A percentile compares a stretch with the other conserved stretches of the same genome.
phyloP scores from a whole-genome alignment of 2,797 vertebrate genomes.

The Sternarchorhynchus goeldii region DNA sequence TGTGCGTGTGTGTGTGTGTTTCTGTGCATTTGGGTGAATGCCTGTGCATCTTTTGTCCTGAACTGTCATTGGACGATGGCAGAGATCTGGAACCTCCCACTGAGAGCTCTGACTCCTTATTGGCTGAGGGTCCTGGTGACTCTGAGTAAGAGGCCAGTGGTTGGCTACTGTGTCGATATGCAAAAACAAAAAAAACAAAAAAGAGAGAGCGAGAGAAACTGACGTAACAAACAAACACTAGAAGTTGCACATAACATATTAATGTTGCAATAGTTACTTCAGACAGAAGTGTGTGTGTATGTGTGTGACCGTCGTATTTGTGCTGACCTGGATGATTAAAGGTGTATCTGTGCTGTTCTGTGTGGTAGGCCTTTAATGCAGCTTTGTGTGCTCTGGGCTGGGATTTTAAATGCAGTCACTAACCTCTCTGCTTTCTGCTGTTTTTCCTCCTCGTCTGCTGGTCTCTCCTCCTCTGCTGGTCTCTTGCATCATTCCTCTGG shows the following conservation, averaged over 20 bases:
- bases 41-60: slow-evolving; percentile 64
- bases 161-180: slow-evolving; percentile 61
- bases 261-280: slow-evolving; percentile 19
- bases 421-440: slow-evolving; percentile 65
- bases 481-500: slow-evolving; percentile 46
- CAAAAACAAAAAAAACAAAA: slow-evolving; percentile 43
- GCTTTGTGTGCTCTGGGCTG: slow-evolving; percentile 46
- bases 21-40: slow-evolving; percentile 52
- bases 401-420: slow-evolving; percentile 62
- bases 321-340: slow-evolving; percentile 34
- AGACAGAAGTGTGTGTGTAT: slow-evolving; percentile 5
- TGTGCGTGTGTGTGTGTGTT: slow-evolving; percentile 51
- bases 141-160: slow-evolving; percentile 87
- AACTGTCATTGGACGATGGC: slow-evolving; percentile 77
- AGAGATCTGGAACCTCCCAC: slow-evolving; percentile 90
- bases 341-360: slow-evolving; percentile 33
- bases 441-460: neutral
- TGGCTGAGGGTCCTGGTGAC: slow-evolving; percentile 89
- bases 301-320: slow-evolving; percentile 33
- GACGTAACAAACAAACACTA: neutral
- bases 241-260: slow-evolving; percentile 19
- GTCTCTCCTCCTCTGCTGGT: neutral
- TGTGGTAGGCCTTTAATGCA: slow-evolving; percentile 42
- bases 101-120: slow-evolving; percentile 87
- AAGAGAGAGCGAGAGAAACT: neutral